These are phyloP conservation scores for Odontocolon sp. DNA, from an alignment of 2,888 invertebrate genomes.

Conservation along the genomic window DNA sequence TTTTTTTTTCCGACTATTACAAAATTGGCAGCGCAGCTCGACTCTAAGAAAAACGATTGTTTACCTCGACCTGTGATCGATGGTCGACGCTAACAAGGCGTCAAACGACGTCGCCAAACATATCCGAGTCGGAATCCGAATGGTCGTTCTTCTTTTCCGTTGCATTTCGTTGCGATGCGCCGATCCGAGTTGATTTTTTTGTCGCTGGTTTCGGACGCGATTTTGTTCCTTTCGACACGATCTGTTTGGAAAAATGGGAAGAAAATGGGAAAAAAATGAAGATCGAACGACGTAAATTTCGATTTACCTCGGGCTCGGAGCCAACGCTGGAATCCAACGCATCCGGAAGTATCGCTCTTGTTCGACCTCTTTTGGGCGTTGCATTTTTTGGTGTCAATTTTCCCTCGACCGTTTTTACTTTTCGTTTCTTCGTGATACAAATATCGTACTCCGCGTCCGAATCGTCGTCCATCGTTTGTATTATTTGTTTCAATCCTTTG, in stretches of 20 bases:
- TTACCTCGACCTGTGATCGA: too few species aligned
- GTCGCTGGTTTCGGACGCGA: constrained; percentile 62
- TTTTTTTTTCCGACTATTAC: not conserved
- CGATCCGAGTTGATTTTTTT: constrained; percentile 33
- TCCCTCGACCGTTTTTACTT: constrained; percentile 53
- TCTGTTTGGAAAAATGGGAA: constrained; percentile 57
- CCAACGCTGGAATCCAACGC: constrained; percentile 59
- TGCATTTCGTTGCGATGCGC: too few species aligned
- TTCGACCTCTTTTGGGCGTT: constrained; percentile 51
- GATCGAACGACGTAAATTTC: not conserved
- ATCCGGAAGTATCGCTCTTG: constrained; percentile 43
- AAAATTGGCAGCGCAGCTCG: constrained; percentile 4
- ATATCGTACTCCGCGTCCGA: constrained; percentile 76
- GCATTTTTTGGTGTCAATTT: constrained; percentile 14
- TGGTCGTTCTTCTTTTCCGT: constrained; percentile 35
- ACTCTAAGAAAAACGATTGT: too few species aligned
- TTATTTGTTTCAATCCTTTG: constrained; percentile 67
- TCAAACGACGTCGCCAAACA: constrained; percentile 68
- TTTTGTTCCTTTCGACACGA: constrained; percentile 68
- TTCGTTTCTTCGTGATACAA: constrained; percentile 71
- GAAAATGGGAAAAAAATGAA: not conserved
- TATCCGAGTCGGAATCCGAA: constrained; percentile 70
- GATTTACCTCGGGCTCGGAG: constrained; percentile 71
- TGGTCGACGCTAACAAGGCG: too few species aligned
- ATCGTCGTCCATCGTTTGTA: constrained; percentile 70